Conservation (phyloP, 2,888 invertebrate genomes). For the Sesamia inferens region DNA sequence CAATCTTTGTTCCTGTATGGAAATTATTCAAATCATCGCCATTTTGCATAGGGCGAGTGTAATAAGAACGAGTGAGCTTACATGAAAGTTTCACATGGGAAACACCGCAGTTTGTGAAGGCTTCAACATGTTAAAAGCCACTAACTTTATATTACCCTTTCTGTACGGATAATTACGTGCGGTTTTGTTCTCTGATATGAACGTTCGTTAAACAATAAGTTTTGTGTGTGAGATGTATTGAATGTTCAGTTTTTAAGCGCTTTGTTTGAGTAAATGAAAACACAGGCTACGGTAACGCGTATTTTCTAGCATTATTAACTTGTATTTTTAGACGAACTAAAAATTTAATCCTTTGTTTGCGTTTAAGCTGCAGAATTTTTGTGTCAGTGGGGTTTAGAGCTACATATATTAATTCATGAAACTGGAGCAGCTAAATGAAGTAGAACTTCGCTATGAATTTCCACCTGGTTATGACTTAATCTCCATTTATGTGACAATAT, state of each 20-base stretch:
- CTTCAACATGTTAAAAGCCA: conserved; percentile 84
- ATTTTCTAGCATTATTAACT: conserved; percentile 25
- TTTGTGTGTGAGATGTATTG: conserved; percentile 35
- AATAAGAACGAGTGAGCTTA: conserved; percentile 75
- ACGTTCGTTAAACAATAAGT: conserved; percentile 54
- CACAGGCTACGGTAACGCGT: conserved; percentile 15
- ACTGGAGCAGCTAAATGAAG: neutral
- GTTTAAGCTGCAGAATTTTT: conserved; percentile 12
- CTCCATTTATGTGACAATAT: conserved; percentile 23
- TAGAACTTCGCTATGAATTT: neutral
- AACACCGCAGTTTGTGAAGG: conserved; percentile 83
- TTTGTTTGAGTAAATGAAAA: conserved; percentile 37
- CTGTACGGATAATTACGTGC: conserved; percentile 79
- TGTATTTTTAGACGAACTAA: conserved; percentile 34
- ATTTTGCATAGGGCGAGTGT: conserved; percentile 66
- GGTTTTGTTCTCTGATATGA: conserved; percentile 66
- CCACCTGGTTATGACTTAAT: conserved; percentile 24
- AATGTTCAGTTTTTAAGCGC: conserved; percentile 20
- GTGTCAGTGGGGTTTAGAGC: conserved; percentile 9
- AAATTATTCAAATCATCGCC: conserved; percentile 75
- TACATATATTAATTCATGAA: conserved; percentile 16
- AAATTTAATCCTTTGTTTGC: conserved; percentile 29
- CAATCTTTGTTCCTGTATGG: conserved; percentile 45
- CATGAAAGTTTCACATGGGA: conserved; percentile 79
- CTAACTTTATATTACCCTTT: conserved; percentile 84